A percentile compares a stretch with the other conserved stretches of the same genome.
Evolutionary conservation across 2,113 vertebrate species (phyloP).

Genomic region (Rhabdomys dilectus): DNA sequence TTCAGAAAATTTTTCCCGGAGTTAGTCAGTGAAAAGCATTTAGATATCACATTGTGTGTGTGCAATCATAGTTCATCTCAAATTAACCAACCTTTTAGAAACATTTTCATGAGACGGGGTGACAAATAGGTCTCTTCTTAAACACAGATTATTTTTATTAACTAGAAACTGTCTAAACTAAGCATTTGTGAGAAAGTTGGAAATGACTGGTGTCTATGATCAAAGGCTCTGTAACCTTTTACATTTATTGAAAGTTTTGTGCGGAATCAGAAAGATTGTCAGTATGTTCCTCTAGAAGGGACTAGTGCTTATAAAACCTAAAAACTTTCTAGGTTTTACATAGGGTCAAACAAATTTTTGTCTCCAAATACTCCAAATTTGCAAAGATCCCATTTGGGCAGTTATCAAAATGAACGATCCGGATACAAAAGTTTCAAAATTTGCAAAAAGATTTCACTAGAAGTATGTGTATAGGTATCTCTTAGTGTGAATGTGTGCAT

Average conservation of each 20-base stretch:
- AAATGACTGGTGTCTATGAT: neutral
- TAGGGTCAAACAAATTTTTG: neutral
- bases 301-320: neutral
- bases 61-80: neutral
- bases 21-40: neutral
- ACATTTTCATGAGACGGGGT: neutral
- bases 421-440: neutral
- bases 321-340: neutral
- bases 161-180: neutral
- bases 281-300: neutral
- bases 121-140: neutral
- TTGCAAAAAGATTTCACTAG: neutral
- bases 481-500: neutral
- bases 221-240: neutral
- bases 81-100: neutral
- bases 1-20: neutral
- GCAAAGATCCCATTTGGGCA: neutral
- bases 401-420: neutral
- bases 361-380: neutral
- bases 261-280: neutral
- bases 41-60: neutral
- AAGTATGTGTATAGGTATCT: neutral
- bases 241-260: neutral
- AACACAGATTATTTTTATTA: conserved; percentile 26
- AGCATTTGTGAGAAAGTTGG: neutral